These are phyloP conservation scores for Phyto melanocephala DNA, from an alignment of 2,888 invertebrate genomes.

Conservation along the genomic window DNA sequence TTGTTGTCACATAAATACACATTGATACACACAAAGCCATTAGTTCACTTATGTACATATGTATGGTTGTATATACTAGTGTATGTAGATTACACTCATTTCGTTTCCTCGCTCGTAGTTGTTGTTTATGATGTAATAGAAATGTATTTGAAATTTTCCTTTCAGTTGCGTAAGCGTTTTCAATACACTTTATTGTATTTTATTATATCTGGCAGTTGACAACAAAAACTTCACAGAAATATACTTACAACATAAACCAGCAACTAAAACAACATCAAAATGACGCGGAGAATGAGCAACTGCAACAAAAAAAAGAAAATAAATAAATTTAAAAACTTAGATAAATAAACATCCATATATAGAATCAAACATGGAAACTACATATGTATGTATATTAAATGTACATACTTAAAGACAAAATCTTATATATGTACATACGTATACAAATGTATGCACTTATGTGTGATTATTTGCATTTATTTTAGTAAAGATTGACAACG, in stretches of 20 bases:
- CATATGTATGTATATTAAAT: not conserved
- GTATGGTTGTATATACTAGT: not conserved
- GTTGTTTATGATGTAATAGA: conserved; percentile 61
- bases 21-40: not conserved
- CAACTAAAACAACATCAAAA: conserved; percentile 10
- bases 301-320: not conserved
- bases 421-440: not conserved
- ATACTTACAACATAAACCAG: conserved; percentile 45
- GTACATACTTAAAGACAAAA: not conserved
- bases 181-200: conserved; percentile 69
- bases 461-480: conserved; percentile 21
- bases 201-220: conserved; percentile 67
- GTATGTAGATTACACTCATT: conserved; percentile 28
- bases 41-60: not conserved
- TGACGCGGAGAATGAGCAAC: too few species aligned
- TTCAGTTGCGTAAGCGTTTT: conserved; percentile 69
- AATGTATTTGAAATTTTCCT: conserved; percentile 46
- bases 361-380: conserved; percentile 40
- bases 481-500: conserved; percentile 25
- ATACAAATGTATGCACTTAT: not conserved
- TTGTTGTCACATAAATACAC: conserved; percentile 17
- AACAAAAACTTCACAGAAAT: conserved; percentile 64
- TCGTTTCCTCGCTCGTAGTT: conserved; percentile 31
- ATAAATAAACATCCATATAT: not conserved
- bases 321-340: not conserved